Conservation (phyloP, 2,888 invertebrate genomes). For the Spatulosminthurus flaviceps region DNA sequence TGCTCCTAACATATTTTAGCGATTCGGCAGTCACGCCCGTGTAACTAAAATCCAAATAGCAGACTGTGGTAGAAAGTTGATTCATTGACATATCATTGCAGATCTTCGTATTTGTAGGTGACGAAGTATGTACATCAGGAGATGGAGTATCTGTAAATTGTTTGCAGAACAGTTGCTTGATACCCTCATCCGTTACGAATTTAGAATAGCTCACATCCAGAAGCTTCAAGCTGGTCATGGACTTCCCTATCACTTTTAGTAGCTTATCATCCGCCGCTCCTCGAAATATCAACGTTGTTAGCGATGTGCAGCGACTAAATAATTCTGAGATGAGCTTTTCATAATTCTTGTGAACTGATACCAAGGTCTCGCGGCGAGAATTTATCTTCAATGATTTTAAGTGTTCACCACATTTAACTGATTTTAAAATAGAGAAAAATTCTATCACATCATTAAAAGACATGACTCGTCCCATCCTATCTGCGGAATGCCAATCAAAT, state of each 20-base stretch:
- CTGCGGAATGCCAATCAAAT: slow-evolving; percentile 23
- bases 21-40: background rate
- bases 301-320: background rate
- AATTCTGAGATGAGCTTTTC: background rate
- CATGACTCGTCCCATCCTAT: slow-evolving; percentile 28
- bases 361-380: background rate
- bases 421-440: slow-evolving; percentile 25
- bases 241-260: slow-evolving; percentile 21
- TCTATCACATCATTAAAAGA: slow-evolving; percentile 9
- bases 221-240: background rate
- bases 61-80: background rate
- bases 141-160: background rate
- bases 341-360: background rate
- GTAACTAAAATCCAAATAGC: slow-evolving; percentile 33
- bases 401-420: background rate
- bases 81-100: slow-evolving; percentile 8
- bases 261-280: slow-evolving; percentile 40
- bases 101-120: no score
- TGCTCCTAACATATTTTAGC: background rate
- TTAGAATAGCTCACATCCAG: slow-evolving; percentile 14
- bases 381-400: slow-evolving; percentile 28
- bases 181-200: slow-evolving; percentile 16
- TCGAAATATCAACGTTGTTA: slow-evolving; percentile 29
- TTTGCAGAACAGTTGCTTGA: background rate
- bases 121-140: slow-evolving; percentile 16